These are phyloP conservation scores for Nibea coibor DNA, from an alignment of 2,113 vertebrate species.

Conservation along the genomic window DNA sequence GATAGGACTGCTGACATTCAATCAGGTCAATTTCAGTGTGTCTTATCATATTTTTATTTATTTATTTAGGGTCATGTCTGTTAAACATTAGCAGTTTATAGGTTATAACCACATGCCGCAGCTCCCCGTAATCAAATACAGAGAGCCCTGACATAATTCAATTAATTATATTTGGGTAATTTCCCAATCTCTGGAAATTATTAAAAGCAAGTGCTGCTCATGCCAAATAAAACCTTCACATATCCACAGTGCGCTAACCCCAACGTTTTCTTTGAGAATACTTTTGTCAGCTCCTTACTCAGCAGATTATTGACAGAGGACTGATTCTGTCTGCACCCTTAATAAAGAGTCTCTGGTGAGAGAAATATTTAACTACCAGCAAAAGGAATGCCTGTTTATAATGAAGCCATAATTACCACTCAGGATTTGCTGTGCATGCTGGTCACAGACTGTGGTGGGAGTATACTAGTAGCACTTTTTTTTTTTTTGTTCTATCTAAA, in stretches of 20 bases:
- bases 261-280: constrained; percentile 8
- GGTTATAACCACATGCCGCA: not conserved
- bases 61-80: not conserved
- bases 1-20: too few relatives aligned
- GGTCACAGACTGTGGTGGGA: constrained; percentile 71
- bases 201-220: too few relatives aligned
- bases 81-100: not conserved
- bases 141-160: not conserved
- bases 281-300: not conserved
- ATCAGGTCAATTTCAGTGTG: not conserved
- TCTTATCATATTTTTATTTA: not conserved
- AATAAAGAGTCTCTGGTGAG: constrained; percentile 61
- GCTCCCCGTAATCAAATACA: not conserved
- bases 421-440: constrained; percentile 66
- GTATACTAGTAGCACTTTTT: constrained; percentile 75
- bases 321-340: constrained; percentile 25
- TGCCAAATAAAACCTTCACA: not conserved
- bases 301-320: constrained; percentile 4
- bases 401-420: constrained; percentile 77
- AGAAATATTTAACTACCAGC: constrained; percentile 74
- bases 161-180: not conserved
- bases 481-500: constrained; percentile 51
- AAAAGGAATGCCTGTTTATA: constrained; percentile 79
- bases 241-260: not conserved
- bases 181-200: not conserved